Evolutionary conservation across 2,113 vertebrate species (phyloP), one percentile per base, ranked within the genome.

Genomic region (Tychaedon coryphoeus): DNA sequence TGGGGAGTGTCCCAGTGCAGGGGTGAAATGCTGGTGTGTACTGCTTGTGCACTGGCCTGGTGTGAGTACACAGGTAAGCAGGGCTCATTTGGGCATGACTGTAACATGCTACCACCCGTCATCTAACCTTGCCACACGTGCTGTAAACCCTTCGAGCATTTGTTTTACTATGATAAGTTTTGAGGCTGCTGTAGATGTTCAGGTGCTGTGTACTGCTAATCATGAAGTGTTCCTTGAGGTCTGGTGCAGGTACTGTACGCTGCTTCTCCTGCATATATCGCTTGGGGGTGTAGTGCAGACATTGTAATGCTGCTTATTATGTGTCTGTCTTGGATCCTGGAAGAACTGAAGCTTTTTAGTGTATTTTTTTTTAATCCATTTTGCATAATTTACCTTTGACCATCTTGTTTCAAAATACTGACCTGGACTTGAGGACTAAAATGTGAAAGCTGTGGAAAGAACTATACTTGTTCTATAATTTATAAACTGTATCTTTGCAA

Each of bases 121-220:
- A 42, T 42, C 81, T 92, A 85, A 88, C 75, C 65, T 86, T 67
- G 74, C 90, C 75, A 45, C 91, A 84, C 80, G 31, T 94, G 72
- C 94, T 97, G 81, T 93, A 94, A 96, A 88, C 47, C 81, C 66
- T 88, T 88, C 36, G 90, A 88, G 92, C 91, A 34, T 94, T 96
- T 77, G 81, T 96, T 93, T 92, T 91, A 67, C 65, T 91, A 50
- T 50, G 62, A 56, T 86, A 80, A 58, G 62, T 76, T 58, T 65
- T 65, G 88, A 94, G 92, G 92, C 94, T 97, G 90, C 95, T 96
- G 86, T 97, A 96, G 95, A 88, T 92, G 88, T 95, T 94, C 45
- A 76, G 95, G 94, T 97, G 96, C 96, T 88, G 75, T 92, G 75
- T 96, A 58, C 81, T 88, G 96, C 95, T 97, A 73, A 50, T 91